Base-by-base conservation (phyloP, 2,113 vertebrate species). In the Platycercus adscitus region DNA sequence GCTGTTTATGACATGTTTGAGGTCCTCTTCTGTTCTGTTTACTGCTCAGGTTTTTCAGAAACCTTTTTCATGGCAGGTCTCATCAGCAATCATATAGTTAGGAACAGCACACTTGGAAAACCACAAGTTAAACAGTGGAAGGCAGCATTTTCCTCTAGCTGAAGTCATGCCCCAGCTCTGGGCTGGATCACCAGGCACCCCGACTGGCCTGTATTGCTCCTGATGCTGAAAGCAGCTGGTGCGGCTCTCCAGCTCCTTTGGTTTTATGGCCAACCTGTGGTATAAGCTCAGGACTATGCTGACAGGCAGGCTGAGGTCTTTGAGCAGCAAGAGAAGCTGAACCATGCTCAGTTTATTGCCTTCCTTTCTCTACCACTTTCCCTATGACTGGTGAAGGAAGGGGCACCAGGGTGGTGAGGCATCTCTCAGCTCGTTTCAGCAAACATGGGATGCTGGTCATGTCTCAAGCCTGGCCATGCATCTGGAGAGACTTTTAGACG, bases 1-100 rank as follows among this genome's bases (percentile, higher is more conserved):
- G 64, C 68, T 93, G 81, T 93, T 97, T 94, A 93, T 91, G 86
- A 72, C 44, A 4, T 52, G 91, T 75, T 87, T 64, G 52, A 86
- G 75, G 69, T 95, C 85, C 85, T 89, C 72, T 93, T 86, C 95
- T 85, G 47, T 56, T 95, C 35, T 65, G 35, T 94, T 96, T 88
- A 49, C 37, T 20, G 29, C 61, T 81, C 61, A 39, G 89, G 21
- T 93, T 97, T 93, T 94, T 86, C 95, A 94, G 96, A 68, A 97
- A 81, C 79, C 13, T 31, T 81, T 64, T 49, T 29, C 2, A 3
- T 16, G 26, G 47, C 50, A 14, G 55, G 35, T 81, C 69, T 77
- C 3, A 0, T 39, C 35, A 63, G 19, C 68, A 46, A 43, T 56
- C 52, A 24, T 20, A 37, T 64, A 17, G 41, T 89, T 60, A 52